Percentiles rank a stretch among this genome's conserved stretches.
Conservation (phyloP, 2,113 vertebrate species). For the Prunella fulvescens region DNA sequence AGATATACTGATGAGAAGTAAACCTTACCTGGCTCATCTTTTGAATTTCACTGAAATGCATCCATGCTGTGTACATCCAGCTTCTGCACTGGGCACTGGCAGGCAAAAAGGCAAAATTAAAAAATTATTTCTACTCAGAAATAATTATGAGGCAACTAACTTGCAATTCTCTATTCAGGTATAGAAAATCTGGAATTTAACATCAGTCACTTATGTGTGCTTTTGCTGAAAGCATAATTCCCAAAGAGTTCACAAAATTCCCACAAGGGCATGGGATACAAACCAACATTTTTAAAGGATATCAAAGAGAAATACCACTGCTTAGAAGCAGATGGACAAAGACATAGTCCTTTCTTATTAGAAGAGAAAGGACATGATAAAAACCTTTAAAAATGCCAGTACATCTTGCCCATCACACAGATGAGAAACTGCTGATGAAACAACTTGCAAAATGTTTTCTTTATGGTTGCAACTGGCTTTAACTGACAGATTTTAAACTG, state of each 20-base stretch:
- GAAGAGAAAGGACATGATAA: neutral
- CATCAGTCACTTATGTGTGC: neutral
- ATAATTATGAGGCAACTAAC: neutral
- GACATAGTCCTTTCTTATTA: neutral
- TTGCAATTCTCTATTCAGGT: neutral
- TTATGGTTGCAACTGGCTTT: neutral
- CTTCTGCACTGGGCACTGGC: neutral
- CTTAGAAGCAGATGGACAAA: neutral
- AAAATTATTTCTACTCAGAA: neutral
- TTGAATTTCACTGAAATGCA: neutral
- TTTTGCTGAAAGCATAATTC: neutral
- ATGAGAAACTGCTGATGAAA: neutral
- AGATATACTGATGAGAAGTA: slow-evolving; percentile 46
- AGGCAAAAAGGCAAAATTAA: neutral
- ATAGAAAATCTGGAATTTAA: neutral
- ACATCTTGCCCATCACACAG: neutral
- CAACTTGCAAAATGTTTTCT: neutral
- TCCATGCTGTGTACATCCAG: neutral
- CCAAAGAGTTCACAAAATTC: neutral
- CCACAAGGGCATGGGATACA: neutral
- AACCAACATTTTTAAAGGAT: neutral
- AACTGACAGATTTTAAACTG: neutral
- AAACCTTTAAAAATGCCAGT: neutral
- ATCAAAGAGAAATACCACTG: neutral
- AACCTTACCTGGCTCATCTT: neutral